These are phyloP conservation scores for Ceratothoa steindachneri DNA, from an alignment of 2,888 invertebrate genomes.

Conservation along the genomic window DNA sequence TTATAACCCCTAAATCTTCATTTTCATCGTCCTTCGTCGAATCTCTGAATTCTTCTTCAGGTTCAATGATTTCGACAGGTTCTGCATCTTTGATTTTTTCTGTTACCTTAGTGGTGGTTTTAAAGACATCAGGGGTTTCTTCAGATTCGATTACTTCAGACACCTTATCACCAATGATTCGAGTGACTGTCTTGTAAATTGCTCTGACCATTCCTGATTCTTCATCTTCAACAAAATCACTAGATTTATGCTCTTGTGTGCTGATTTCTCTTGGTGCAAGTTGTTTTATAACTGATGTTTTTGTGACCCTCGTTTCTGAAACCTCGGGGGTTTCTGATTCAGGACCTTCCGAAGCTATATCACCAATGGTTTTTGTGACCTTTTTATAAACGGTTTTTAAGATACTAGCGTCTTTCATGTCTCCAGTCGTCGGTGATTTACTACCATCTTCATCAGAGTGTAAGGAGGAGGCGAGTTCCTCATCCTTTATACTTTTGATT, in stretches of 20 bases:
- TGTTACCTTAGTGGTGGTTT: slow-evolving; percentile 9
- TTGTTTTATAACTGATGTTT: too few relatives aligned
- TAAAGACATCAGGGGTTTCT: slow-evolving; percentile 5
- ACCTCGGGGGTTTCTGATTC: neutral
- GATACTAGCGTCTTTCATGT: neutral
- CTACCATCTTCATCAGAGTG: too few relatives aligned
- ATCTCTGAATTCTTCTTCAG: neutral
- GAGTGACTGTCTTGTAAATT: neutral
- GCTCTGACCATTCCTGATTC: neutral
- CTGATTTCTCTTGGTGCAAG: neutral
- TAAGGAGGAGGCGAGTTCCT: too few relatives aligned
- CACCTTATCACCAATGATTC: slow-evolving; percentile 2
- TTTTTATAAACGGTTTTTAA: neutral
- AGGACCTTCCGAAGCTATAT: neutral
- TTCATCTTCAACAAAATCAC: neutral
- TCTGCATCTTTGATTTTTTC: slow-evolving; percentile 10
- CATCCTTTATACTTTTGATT: too few relatives aligned
- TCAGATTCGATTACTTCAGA: neutral
- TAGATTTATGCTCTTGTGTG: neutral
- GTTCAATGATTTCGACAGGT: slow-evolving; percentile 16
- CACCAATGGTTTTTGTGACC: neutral
- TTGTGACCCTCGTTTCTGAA: neutral
- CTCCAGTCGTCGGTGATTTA: too few relatives aligned
- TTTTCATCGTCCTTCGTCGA: neutral
- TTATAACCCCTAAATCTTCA: neutral